Base-by-base conservation (phyloP, 2,113 vertebrate genomes). In the Boulengeromyrus knoepffleri region DNA sequence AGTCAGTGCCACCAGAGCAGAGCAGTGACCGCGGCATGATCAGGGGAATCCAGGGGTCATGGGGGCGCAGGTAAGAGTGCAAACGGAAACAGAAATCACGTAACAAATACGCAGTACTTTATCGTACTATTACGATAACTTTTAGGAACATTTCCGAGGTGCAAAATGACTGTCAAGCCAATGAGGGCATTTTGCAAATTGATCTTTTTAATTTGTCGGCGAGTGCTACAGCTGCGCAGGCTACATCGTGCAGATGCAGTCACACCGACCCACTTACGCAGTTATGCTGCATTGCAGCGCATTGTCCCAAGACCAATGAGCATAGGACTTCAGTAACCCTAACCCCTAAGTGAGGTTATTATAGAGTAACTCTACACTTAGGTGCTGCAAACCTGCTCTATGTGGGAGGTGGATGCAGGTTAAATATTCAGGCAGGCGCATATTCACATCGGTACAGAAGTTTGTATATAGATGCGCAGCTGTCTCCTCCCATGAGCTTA, bases 301-400 rank as follows among this genome's bases (percentile, higher is more conserved):
- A 46, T 47, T 85, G 83, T 46, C 83, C 83, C 45, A 47, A n/a
- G 45, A 47, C 39, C 83, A 47, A 85, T n/a, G 42, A 85, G 36
- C 45, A 47, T 24, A n/a, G 24, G 45, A 47, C 45, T 85, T 85
- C 19, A 46, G 83, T 85, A 85, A 85, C 45, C 83, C 83, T 47
- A 85, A 47, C 83, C 45, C 42, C 45, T 85, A 85, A 85, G 83
- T 47, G 39, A 85, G 42, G 42, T 12, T 85, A 85, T 47, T 85
- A 85, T 24, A 85, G 45, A 47, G 83, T 85, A 85, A 85, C 83
- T 85, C 45, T 47, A 85, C 42, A 85, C 83, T 46, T n/a, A 85
- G 45, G 39, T n/a, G 45, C 83, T 12, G 42, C 19, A 24, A 24
- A 85, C 45, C 83, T 85, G 83, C 45, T 85, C 45, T 85, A 9